These are phyloP conservation scores for Diglossa brunneiventris DNA, from an alignment of 2,113 vertebrate species.

Conservation along the genomic window DNA sequence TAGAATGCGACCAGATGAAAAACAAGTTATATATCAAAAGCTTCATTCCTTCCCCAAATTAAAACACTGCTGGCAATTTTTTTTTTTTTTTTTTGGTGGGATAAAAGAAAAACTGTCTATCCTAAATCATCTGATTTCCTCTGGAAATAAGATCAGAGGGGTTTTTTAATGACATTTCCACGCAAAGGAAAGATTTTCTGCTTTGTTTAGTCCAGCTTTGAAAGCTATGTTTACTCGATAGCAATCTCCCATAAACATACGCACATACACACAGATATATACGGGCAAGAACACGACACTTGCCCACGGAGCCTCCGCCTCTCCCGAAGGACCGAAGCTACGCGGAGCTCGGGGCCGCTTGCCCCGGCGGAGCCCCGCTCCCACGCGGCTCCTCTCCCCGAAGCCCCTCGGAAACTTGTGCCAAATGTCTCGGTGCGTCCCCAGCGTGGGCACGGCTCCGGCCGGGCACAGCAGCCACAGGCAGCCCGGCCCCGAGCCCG, in stretches of 20 bases:
- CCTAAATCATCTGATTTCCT: not conserved
- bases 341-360: not conserved
- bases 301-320: not conserved
- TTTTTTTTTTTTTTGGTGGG: not conserved
- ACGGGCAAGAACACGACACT: fast-evolving
- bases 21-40: not conserved
- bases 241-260: not conserved
- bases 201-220: not conserved
- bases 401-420: not conserved
- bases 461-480: not conserved
- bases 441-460: not conserved
- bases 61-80: not conserved
- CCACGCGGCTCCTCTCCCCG: not conserved
- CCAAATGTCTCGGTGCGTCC: not conserved
- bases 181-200: not conserved
- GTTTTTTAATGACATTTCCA: not conserved
- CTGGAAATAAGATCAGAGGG: not conserved
- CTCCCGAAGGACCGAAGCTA: not conserved
- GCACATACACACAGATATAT: fast-evolving
- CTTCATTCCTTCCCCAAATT: not conserved
- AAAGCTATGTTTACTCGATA: not conserved
- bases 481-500: not conserved
- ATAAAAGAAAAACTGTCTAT: not conserved
- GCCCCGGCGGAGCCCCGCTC: not conserved
- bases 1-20: not conserved